Evolutionary conservation across 2,113 vertebrate species (phyloP).

Genomic region (Monopterus albus): DNA sequence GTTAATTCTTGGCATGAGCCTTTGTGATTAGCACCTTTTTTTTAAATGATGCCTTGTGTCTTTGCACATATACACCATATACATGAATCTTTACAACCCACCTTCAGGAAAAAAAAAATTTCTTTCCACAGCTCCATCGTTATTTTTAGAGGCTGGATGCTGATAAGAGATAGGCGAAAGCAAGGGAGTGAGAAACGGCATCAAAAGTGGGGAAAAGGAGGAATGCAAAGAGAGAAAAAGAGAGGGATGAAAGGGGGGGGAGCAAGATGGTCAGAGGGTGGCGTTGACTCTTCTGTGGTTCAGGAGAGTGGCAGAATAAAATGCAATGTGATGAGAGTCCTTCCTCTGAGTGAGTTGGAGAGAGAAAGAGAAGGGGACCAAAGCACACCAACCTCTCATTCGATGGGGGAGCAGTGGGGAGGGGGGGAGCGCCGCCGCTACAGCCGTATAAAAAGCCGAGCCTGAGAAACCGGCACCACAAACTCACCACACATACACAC

Average conservation of each 20-base stretch:
- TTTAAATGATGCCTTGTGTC: constrained; percentile 55
- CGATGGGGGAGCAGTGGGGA: constrained; percentile 60
- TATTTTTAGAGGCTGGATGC: constrained; percentile 78
- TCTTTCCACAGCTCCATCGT: constrained; percentile 64
- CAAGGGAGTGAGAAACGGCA: constrained; percentile 51
- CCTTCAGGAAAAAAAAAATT: constrained; percentile 54
- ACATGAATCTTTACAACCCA: constrained; percentile 58
- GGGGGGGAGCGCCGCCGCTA: constrained; percentile 36
- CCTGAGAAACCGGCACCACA: constrained; percentile 82
- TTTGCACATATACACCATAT: constrained; percentile 51
- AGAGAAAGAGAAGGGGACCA: constrained; percentile 49
- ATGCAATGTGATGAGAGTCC: constrained; percentile 69
- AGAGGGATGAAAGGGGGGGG: constrained; percentile 32
- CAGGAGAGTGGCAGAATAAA: constrained; percentile 44
- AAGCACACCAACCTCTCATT: constrained; percentile 71
- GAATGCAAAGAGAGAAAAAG: constrained; percentile 7
- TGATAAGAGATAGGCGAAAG: constrained; percentile 65
- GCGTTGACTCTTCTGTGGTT: constrained; percentile 35
- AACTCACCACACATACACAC: constrained; percentile 74
- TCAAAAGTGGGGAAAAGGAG: constrained; percentile 41
- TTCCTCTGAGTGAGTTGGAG: constrained; percentile 63
- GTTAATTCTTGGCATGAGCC: constrained; percentile 34
- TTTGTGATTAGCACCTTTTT: constrained; percentile 65
- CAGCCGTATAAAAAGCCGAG: constrained; percentile 84
- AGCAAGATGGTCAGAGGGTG: constrained; percentile 36